phyloP scores from a whole-genome alignment of 2,888 invertebrate genomes.

The Beris chalybata region DNA sequence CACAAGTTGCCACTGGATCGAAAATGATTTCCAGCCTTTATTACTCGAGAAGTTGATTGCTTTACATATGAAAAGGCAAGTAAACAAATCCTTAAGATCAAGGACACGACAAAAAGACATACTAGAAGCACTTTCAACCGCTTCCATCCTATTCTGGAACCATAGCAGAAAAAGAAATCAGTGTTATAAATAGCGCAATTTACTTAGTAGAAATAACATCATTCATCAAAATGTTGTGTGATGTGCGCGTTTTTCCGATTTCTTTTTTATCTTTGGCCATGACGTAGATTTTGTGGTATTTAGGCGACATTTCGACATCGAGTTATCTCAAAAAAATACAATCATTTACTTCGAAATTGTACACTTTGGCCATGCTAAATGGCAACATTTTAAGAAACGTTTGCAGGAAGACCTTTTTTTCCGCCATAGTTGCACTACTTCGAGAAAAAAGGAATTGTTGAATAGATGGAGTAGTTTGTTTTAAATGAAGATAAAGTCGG shows the following conservation, averaged over 20 bases:
- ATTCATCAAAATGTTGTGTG: slow-evolving; percentile 19
- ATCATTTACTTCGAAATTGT: too few relatives aligned
- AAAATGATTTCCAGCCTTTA: slow-evolving; percentile 19
- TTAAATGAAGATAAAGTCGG: too few relatives aligned
- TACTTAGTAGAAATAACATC: slow-evolving; percentile 18
- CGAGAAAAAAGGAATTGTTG: too few relatives aligned
- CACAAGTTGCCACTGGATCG: slow-evolving; percentile 22
- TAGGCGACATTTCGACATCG: too few relatives aligned
- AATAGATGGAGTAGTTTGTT: too few relatives aligned
- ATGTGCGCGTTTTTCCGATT: slow-evolving; percentile 1
- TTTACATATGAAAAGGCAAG: slow-evolving; percentile 29
- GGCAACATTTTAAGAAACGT: too few relatives aligned
- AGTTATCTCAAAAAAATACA: too few relatives aligned
- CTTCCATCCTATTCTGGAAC: slow-evolving; percentile 2
- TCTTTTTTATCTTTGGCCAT: not conserved
- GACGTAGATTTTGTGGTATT: not conserved
- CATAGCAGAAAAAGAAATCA: slow-evolving; percentile 12
- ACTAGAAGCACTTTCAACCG: not conserved
- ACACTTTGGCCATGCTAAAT: too few relatives aligned
- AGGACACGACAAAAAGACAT: not conserved
- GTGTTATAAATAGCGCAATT: slow-evolving; percentile 26
- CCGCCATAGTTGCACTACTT: too few relatives aligned
- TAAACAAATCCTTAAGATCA: slow-evolving; percentile 21
- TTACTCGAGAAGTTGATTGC: slow-evolving; percentile 25
- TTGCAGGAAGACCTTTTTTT: too few relatives aligned